These are phyloP conservation scores for Fistularia tabacaria DNA, from an alignment of 2,797 vertebrate genomes.

Conservation along the genomic window DNA sequence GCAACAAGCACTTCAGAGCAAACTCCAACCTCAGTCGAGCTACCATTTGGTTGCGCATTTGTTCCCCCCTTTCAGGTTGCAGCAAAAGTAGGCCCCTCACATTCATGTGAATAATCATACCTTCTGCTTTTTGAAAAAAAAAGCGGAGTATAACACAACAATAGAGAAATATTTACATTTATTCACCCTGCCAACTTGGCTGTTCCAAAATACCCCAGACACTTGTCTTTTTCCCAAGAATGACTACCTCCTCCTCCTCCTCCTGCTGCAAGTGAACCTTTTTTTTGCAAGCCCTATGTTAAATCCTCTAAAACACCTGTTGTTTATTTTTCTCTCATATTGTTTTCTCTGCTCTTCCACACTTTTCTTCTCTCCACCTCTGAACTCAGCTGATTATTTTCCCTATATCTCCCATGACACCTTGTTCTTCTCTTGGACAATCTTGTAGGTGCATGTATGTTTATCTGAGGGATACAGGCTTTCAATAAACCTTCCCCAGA, in stretches of 20 bases:
- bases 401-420: constrained; percentile 58
- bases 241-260: constrained; percentile 55
- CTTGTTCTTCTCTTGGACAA: constrained; percentile 61
- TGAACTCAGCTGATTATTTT: constrained; percentile 56
- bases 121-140: constrained; percentile 47
- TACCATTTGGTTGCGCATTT: constrained; percentile 20
- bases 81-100: constrained; percentile 29
- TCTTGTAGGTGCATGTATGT: constrained; percentile 65
- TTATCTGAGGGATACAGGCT: constrained; percentile 53
- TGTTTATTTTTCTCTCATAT: constrained; percentile 64
- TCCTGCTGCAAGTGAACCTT: constrained; percentile 38
- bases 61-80: constrained; percentile 14
- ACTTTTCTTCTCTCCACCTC: constrained; percentile 46
- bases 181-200: constrained; percentile 39
- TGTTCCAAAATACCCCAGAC: constrained; percentile 41
- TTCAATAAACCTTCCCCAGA: constrained; percentile 58
- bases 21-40: constrained; percentile 26
- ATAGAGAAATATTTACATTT: constrained; percentile 53
- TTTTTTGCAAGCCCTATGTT: constrained; percentile 60
- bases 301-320: constrained; percentile 75
- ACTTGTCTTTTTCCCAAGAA: constrained; percentile 58
- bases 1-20: constrained; percentile 60
- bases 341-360: constrained; percentile 44
- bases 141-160: constrained; percentile 51
- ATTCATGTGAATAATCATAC: constrained; percentile 52